Evolutionary conservation across 2,797 vertebrate species (phyloP), one percentile per base, ranked within the genome.

Genomic region (Enteromius treurensis): DNA sequence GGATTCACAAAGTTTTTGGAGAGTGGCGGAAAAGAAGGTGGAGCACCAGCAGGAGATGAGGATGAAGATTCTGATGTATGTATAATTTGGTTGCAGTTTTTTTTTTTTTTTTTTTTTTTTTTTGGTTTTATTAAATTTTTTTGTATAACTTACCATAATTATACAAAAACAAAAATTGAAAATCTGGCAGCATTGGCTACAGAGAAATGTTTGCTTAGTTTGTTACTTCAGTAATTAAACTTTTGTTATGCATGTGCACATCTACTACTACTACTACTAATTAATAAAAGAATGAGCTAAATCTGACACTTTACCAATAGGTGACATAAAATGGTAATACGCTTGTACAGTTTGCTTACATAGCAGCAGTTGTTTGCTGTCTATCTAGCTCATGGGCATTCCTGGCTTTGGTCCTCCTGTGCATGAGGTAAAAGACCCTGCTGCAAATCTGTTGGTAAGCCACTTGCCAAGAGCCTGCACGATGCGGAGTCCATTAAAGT

Each of bases 1-100:
- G 97, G 97, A 64, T 98, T 99, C 90, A 95, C 95, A 60, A 98
- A 98, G 85, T 99, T 99, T 92, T 80, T 99, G 92, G 97, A 98
- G 91, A 99, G 98, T 0, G 98, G 98, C 0, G 98, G 98, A 17
- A 96, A 96, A 90, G 98, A 99, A 0, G 98, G 98, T 0, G 97
- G 96, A 0, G 96, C 96, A 15, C 94, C 94, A 0, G 93, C 93
- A 53, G 93, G 85, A 86, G 94, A 95, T 0, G 97, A 96, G 0
- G 97, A 96, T 0, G 96, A 97, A 0, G 94, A 94, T 1, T 76
- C 87, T 62, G 93, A 94, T 9, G 95, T 95, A 86, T 92, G 91
- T 90, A 75, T 15, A 2, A 14, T 1, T 60, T 32, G n/a, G 1
- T 45, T 40, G 3, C 42, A 45, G 9, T 45, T 11, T 42, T 0